Evolutionary conservation across 2,888 invertebrate species (phyloP).

Genomic region (Nasonia oneida): DNA sequence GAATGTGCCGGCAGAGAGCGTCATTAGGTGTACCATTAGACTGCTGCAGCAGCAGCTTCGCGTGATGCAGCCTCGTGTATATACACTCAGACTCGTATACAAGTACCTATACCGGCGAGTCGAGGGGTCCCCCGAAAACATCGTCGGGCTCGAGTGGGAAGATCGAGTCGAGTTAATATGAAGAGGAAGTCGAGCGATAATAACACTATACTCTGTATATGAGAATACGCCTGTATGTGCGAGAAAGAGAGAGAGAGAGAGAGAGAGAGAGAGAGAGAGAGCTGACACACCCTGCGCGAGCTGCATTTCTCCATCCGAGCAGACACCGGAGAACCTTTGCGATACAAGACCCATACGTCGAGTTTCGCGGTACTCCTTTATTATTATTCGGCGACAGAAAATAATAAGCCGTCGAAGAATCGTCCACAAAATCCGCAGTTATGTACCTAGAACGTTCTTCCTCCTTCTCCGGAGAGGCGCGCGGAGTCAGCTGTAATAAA

Average conservation of each 20-base stretch:
- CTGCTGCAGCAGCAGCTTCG: not conserved
- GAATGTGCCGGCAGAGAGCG: slow-evolving; percentile 22
- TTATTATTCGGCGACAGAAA: not conserved
- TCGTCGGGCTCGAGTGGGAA: not conserved
- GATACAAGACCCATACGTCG: not conserved
- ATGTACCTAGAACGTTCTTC: not conserved
- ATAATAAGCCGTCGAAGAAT: too few species aligned
- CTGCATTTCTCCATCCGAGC: not conserved
- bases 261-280: too few species aligned
- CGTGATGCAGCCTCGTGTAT: slow-evolving; percentile 2
- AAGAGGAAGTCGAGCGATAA: slow-evolving; percentile 13
- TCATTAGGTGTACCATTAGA: slow-evolving; percentile 33
- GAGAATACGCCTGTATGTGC: not conserved
- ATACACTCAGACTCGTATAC: not conserved
- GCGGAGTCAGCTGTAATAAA: slow-evolving; percentile 19
- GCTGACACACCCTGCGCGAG: slow-evolving; percentile 41
- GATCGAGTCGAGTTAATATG: slow-evolving; percentile 20
- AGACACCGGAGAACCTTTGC: not conserved
- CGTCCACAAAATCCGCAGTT: not conserved
- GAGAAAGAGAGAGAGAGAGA: too few species aligned
- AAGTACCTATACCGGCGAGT: not conserved
- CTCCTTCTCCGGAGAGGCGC: not conserved
- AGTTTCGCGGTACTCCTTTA: not conserved
- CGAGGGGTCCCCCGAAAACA: not conserved
- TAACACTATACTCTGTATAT: not conserved